A percentile compares a stretch with the other conserved stretches of the same genome.
These are phyloP conservation scores for Abscondita cerata DNA, from an alignment of 2,888 invertebrate species.

Conservation along the genomic window DNA sequence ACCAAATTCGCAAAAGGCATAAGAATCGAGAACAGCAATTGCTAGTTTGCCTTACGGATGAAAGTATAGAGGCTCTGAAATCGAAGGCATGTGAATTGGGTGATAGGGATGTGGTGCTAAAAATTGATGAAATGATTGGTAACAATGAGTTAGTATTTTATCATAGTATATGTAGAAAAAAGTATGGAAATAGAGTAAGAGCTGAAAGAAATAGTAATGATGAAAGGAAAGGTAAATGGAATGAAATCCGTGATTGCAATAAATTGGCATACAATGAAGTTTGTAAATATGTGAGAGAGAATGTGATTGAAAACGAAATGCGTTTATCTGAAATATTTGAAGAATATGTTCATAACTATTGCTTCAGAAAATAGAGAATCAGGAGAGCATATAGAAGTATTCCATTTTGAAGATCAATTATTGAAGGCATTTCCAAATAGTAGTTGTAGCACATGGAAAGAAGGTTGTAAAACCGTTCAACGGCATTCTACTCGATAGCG, in stretches of 20 bases:
- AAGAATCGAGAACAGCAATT: too few relatives aligned
- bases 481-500: background rate
- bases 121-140: too few relatives aligned
- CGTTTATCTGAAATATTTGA: background rate
- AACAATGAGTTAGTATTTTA: too few relatives aligned
- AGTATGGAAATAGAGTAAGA: too few relatives aligned
- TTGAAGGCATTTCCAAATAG: slow-evolving; percentile 4
- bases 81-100: too few relatives aligned
- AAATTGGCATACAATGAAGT: background rate
- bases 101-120: too few relatives aligned
- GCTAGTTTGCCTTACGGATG: too few relatives aligned
- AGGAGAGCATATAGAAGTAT: background rate
- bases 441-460: background rate
- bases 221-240: too few relatives aligned
- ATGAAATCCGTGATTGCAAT: slow-evolving; percentile 4
- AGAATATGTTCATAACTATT: background rate
- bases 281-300: background rate
- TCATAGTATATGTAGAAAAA: too few relatives aligned
- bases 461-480: slow-evolving; percentile 1
- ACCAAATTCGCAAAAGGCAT: too few relatives aligned
- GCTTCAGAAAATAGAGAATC: background rate
- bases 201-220: too few relatives aligned
- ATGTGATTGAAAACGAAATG: background rate
- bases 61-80: too few relatives aligned
- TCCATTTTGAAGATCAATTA: slow-evolving; percentile 2